Evolutionary conservation across 2,797 vertebrate genomes (phyloP).

Genomic region (Chloroceryle inda): DNA sequence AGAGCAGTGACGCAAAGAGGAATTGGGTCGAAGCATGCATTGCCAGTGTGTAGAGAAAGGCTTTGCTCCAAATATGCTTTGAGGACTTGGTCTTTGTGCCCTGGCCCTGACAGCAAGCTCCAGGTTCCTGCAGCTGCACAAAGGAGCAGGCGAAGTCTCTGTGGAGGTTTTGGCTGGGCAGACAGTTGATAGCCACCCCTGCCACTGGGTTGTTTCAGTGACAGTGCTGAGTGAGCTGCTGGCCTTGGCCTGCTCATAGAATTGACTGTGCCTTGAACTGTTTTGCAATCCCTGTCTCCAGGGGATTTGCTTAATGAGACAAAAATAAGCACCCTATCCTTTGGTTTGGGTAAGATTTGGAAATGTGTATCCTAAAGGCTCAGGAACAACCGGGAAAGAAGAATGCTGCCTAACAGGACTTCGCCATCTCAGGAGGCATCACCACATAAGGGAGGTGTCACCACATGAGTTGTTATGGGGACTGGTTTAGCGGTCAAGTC

Average conservation of each 20-base stretch:
- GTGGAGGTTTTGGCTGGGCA: not conserved
- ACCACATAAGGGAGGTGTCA: not conserved
- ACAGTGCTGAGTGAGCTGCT: not conserved
- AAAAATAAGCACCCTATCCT: not conserved
- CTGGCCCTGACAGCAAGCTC: not conserved
- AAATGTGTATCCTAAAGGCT: slow-evolving; percentile 36
- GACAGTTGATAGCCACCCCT: not conserved
- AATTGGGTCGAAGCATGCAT: not conserved
- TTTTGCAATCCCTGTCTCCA: not conserved
- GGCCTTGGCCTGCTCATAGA: fast-evolving
- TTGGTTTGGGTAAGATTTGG: not conserved
- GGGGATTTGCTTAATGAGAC: not conserved
- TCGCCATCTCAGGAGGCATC: not conserved
- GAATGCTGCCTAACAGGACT: not conserved
- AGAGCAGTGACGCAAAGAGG: not conserved
- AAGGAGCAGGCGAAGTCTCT: not conserved
- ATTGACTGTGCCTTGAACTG: not conserved
- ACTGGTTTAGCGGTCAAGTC: not conserved
- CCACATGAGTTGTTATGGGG: not conserved
- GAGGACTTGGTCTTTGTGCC: not conserved
- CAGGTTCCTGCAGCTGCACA: not conserved
- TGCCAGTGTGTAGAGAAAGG: not conserved
- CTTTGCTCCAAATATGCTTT: not conserved
- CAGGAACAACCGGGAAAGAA: not conserved
- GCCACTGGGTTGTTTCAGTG: not conserved